A percentile compares a stretch with the other conserved stretches of the same genome.
These are phyloP conservation scores for Hipposideros larvatus DNA, from an alignment of 2,797 vertebrate genomes.

Conservation along the genomic window DNA sequence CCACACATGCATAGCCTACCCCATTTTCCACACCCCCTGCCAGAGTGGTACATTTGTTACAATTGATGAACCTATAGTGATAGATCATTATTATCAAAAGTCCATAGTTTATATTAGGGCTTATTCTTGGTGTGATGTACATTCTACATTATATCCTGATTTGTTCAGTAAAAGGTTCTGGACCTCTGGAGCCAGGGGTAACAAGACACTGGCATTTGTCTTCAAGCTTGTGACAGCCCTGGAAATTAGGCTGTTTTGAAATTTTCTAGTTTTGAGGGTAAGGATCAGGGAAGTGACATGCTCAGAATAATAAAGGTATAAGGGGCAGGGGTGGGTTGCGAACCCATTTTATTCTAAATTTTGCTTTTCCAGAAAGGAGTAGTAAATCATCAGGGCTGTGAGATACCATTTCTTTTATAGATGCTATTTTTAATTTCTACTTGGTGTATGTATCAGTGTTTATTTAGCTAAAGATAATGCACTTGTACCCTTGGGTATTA, in stretches of 20 bases:
- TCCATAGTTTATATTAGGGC: neutral
- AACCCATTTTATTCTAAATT: neutral
- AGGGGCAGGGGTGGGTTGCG: neutral
- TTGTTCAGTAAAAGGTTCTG: neutral
- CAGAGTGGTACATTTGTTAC: neutral
- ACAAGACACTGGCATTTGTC: neutral
- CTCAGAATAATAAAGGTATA: neutral
- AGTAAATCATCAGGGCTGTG: neutral
- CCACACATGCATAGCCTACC: neutral
- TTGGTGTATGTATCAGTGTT: neutral
- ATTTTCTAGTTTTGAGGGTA: neutral
- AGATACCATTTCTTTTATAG: neutral
- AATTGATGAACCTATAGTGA: rapidly evolving
- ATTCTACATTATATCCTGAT: neutral
- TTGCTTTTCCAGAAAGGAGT: neutral
- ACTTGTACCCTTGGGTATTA: neutral
- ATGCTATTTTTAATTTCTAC: conserved; percentile 4
- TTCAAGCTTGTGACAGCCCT: neutral
- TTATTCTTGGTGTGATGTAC: neutral
- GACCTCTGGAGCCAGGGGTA: neutral
- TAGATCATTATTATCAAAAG: neutral
- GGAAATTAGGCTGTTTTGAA: neutral
- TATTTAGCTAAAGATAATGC: neutral
- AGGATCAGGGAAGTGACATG: neutral
- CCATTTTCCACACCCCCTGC: neutral